Evolutionary conservation across 2,113 vertebrate genomes (phyloP).

Genomic region (Pagrus major): DNA sequence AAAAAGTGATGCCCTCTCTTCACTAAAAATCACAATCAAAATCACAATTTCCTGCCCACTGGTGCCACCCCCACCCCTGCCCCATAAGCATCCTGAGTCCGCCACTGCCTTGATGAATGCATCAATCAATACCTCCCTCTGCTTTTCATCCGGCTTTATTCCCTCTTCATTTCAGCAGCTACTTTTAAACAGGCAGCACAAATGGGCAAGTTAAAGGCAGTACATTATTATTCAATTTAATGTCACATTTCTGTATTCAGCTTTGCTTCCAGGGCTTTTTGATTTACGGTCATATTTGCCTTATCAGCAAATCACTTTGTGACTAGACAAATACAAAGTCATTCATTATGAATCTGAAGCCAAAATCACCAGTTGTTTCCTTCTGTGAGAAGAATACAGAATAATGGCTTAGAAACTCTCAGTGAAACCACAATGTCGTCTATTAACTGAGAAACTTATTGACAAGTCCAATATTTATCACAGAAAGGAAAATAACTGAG

Average conservation of each 20-base stretch:
- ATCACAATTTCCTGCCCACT: too few species aligned
- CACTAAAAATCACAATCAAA: too few species aligned
- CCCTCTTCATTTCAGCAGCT: conserved; percentile 41
- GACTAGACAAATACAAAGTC: neutral
- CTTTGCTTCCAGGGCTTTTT: neutral
- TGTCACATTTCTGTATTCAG: neutral
- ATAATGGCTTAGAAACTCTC: neutral
- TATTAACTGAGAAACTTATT: conserved; percentile 11
- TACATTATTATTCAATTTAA: neutral
- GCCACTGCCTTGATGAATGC: too few species aligned
- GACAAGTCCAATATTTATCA: conserved; percentile 38
- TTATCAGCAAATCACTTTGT: conserved; percentile 15
- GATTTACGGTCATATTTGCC: neutral
- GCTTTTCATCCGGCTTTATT: conserved; percentile 21
- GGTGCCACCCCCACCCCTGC: too few species aligned
- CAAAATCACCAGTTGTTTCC: conserved; percentile 17
- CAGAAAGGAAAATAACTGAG: conserved; percentile 34
- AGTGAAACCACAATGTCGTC: neutral
- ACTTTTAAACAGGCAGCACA: conserved; percentile 33
- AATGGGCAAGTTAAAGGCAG: conserved; percentile 9
- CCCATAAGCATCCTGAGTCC: too few species aligned
- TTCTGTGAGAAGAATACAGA: conserved; percentile 12
- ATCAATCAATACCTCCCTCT: conserved; percentile 47
- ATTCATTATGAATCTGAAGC: neutral
- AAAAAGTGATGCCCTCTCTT: too few species aligned